Base-by-base conservation (phyloP, 1,140 invertebrate species). In the Drosophila neocordata region DNA sequence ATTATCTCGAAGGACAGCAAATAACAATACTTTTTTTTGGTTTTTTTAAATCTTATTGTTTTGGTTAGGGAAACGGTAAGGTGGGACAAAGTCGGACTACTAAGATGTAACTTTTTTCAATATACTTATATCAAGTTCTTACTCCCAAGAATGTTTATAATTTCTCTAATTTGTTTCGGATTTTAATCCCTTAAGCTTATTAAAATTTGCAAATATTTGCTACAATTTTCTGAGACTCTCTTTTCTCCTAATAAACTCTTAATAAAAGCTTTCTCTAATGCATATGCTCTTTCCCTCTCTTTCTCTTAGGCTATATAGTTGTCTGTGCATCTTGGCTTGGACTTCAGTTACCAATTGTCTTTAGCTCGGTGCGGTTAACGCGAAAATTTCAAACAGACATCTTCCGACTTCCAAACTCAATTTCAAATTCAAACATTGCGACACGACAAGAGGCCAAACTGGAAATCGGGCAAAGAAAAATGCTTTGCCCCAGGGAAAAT, bases 401-500 rank as follows among this genome's bases (percentile, higher is more conserved):
- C 41, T 48, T 48, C 41, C 41, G 41, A 59, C 59, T 63, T 55
- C 20, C 24, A 64, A 56, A n/a, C n/a, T n/a, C 27, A 51, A 4
- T 12, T 31, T 31, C 3, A 31, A 62, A 27, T 71, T 56, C 9
- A 44, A 48, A 65, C 37, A 24, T 34, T 24, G 64, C 71, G 20
- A 51, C 48, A 65, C 38, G 38, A 48, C 18, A 34, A 34, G 35
- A n/a, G 12, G 1, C n/a, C n/a, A 44, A 81, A 82, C 77, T 69
- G 65, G 69, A 80, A 79, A 81, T 68, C 61, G 52, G 55, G 48
- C 53, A 57, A 48, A 48, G 41, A 55, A 84, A 89, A 82, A 89
- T 90, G 87, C 55, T 65, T 41, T 34, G 69, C 67, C 75, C 62
- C 58, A 67, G 70, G 67, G 78, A 77, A 90, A 85, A 77, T 79